phyloP scores from a whole-genome alignment of 2,797 vertebrate genomes.

The Oryzias sinensis region DNA sequence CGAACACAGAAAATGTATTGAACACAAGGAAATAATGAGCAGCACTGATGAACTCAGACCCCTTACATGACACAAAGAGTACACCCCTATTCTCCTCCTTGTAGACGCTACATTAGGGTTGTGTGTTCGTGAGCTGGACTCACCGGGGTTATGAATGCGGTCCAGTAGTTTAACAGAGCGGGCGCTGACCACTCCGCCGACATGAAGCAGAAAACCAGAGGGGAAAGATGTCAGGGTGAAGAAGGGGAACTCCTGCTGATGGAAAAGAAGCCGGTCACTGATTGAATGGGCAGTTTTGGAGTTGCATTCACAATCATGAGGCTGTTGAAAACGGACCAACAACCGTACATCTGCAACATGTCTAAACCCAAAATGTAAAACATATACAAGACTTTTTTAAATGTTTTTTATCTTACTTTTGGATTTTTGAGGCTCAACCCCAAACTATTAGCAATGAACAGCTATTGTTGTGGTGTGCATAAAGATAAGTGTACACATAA shows the following conservation, averaged over 20 bases:
- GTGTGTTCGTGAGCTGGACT: slow-evolving; percentile 53
- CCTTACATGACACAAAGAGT: slow-evolving; percentile 32
- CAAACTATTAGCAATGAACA: no score
- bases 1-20: slow-evolving; percentile 20
- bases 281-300: background rate
- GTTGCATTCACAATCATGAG: background rate
- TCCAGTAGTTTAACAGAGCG: slow-evolving; percentile 97
- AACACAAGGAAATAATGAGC: slow-evolving; percentile 35
- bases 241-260: slow-evolving; percentile 92
- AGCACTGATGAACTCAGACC: slow-evolving; percentile 40
- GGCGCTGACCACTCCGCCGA: slow-evolving; percentile 95
- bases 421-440: no score
- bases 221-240: slow-evolving; percentile 97
- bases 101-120: slow-evolving; percentile 14
- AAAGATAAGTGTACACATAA: no score
- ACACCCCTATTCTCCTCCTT: slow-evolving; percentile 23
- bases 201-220: slow-evolving; percentile 90
- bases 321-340: background rate
- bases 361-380: background rate
- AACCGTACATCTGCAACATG: background rate
- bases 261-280: slow-evolving; percentile 22
- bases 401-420: background rate
- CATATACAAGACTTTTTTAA: background rate
- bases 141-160: slow-evolving; percentile 98
- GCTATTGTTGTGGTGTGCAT: no score